Evolutionary conservation across 2,113 vertebrate species (phyloP).

Genomic region (Piprites chloris): DNA sequence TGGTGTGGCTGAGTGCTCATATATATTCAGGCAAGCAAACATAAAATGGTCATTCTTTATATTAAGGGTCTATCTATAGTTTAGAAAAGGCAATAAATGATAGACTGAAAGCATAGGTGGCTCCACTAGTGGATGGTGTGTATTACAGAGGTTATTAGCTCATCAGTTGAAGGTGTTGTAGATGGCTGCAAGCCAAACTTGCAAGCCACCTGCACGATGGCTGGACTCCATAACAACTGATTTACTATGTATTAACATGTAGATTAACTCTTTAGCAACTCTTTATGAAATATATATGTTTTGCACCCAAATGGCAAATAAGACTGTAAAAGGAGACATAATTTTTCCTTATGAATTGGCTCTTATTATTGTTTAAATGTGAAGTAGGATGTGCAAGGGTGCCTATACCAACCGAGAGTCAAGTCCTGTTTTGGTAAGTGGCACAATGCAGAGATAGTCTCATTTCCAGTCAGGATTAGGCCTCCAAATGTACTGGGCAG

Average conservation of each 20-base stretch:
- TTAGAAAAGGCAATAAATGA: constrained; percentile 53
- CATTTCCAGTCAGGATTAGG: neutral
- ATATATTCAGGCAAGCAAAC: constrained; percentile 65
- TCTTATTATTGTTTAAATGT: neutral
- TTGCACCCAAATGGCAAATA: neutral
- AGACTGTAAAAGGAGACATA: neutral
- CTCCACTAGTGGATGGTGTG: neutral
- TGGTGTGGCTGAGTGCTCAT: constrained; percentile 39
- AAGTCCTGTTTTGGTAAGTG: neutral
- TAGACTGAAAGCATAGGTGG: constrained; percentile 36
- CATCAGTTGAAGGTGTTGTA: neutral
- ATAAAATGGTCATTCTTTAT: constrained; percentile 65
- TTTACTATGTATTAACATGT: neutral
- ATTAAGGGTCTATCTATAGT: constrained; percentile 40
- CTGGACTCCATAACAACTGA: neutral
- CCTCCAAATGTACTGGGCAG: neutral
- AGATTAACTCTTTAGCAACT: constrained; percentile 23
- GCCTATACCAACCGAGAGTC: neutral
- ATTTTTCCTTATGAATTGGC: neutral
- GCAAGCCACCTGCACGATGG: neutral
- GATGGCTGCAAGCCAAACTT: neutral
- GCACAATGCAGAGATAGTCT: neutral
- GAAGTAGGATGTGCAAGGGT: neutral
- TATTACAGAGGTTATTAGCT: constrained; percentile 34
- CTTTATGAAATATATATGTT: neutral